Conservation (phyloP, 2,797 vertebrate species). For the Lateolabrax maculatus region DNA sequence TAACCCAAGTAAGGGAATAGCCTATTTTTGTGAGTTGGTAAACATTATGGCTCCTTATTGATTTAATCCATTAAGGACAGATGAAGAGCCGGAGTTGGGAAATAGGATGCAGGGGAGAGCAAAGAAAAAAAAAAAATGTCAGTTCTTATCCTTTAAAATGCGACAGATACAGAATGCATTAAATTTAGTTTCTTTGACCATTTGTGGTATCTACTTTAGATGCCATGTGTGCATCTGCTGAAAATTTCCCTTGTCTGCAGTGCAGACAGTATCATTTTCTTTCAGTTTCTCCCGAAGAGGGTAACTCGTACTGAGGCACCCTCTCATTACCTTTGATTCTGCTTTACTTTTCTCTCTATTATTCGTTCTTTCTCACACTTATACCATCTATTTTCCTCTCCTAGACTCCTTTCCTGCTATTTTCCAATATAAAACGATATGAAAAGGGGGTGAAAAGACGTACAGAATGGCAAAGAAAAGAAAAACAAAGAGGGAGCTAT, state of each 20-base stretch:
- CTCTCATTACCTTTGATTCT: slow-evolving; percentile 35
- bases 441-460: slow-evolving; percentile 6
- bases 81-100: slow-evolving; percentile 21
- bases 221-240: background rate
- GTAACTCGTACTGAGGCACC: slow-evolving; percentile 8
- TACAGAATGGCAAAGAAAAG: background rate
- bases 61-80: slow-evolving; percentile 48
- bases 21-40: slow-evolving; percentile 23
- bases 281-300: slow-evolving; percentile 7
- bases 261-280: slow-evolving; percentile 28
- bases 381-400: slow-evolving; percentile 10
- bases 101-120: background rate
- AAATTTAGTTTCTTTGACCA: slow-evolving; percentile 4
- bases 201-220: slow-evolving; percentile 24
- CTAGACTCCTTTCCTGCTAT: slow-evolving; percentile 1
- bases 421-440: slow-evolving; percentile 30
- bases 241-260: slow-evolving; percentile 31
- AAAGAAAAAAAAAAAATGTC: slow-evolving; percentile 18
- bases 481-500: background rate
- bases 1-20: slow-evolving; percentile 12
- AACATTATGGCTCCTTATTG: slow-evolving; percentile 50
- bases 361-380: slow-evolving; percentile 7
- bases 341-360: background rate
- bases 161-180: background rate
- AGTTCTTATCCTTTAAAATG: slow-evolving; percentile 6